Evolutionary conservation across 2,888 invertebrate species (phyloP), one percentile per base, ranked within the genome.

Genomic region (Octodonta nipae): DNA sequence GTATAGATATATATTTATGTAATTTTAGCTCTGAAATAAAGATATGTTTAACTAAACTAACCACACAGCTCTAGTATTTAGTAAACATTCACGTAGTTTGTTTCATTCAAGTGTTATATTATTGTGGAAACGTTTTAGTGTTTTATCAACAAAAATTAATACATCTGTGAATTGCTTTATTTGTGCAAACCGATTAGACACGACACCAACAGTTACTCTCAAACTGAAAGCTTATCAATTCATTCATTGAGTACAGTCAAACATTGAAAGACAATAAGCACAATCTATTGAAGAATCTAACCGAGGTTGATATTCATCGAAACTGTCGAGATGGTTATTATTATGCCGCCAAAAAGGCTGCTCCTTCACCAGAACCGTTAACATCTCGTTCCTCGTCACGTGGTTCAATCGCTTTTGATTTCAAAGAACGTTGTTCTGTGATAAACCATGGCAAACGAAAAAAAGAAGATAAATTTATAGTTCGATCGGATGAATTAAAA

Each of bases 81-180:
- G 20, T 20, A n/a, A 20, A 20, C 7, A 7, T 6, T 20, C n/a
- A n/a, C 20, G 20, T 20, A 20, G 15, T 28, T 14, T 15, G n/a
- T 15, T 30, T 11, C 5, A 8, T 20, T 31, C 14, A 8, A 6
- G n/a, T 4, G 25, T 7, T 5, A 26, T 25, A 26, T n/a, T 24
- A n/a, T 20, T 20, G 20, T 20, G 20, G n/a, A 20, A 20, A 6
- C n/a, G 6, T 20, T 6, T 20, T 20, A n/a, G 6, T 20, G 6
- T 20, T 20, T 20, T 20, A 20, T 27, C 5, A 27, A 27, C 28
- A 27, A 28, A 28, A 28, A 28, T 28, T 13, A 15, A 28, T 28
- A 5, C 28, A 8, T 5, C n/a, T 13, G 28, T 28, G 15, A 28
- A 15, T 15, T 28, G 28, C 15, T 28, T 28, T 15, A 28, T 28